Base-by-base conservation (phyloP, 2,888 invertebrate species). In the Willowsia nigromaculata region DNA sequence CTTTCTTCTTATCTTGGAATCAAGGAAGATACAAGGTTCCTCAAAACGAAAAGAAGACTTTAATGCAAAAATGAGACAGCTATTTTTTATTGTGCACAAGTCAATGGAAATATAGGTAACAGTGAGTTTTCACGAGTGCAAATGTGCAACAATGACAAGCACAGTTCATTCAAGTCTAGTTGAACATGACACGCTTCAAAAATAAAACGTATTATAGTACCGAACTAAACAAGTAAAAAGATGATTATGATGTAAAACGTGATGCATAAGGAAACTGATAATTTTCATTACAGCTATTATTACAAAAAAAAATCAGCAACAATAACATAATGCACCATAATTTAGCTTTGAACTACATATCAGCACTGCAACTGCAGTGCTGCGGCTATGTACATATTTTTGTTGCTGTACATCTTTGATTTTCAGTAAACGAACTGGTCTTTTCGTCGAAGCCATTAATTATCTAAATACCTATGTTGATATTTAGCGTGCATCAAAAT, bases 181-280 rank as follows among this genome's bases (percentile, higher is more conserved):
- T 43, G 65, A 30, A 68, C 47, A 65, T 65, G 59, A 50, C 62
- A 62, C 68, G 65, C 62, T 82, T 82, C 47, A 65, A 30, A 68
- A 82, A 47, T 82, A 59, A 68, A 65, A 65, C 47, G 71, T 84
- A 84, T 71, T 84, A n/a, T 71, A 84, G 71, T 84, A 71, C 37
- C 33, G 22, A 68, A 37, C 37, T 22, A 22, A 71, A 71, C 53
- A 71, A 71, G 37, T 56, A 27, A 33, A 71, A 56, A 37, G 78
- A 56, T 74, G 74, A 74, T 74, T 74, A 74, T 71, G 83, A 84
- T 71, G 71, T 84, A 53, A 82, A 71, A 71, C 83, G 83, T 84
- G 83, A 84, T 56, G 40, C 18, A 40, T 47, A 30, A 43, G 71
- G 76, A 78, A 85, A 65, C 85, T 85, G 59, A 50, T 80, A 78